Conservation (phyloP, 2,888 invertebrate species). For the Hypselothyrea guttata region DNA sequence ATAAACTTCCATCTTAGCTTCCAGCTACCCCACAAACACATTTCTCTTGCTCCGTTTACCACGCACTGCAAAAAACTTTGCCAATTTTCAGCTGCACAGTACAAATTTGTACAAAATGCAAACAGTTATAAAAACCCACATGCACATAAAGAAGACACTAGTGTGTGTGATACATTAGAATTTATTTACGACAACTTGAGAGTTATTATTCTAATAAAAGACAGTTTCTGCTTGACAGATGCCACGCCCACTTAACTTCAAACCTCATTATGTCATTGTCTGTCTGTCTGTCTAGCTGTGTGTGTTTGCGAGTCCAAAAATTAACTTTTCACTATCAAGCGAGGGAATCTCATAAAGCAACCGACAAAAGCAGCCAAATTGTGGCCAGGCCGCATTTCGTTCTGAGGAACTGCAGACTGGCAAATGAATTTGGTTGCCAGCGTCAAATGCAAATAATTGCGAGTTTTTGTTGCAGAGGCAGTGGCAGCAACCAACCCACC, state of each 20-base stretch:
- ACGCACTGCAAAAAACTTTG: constrained; percentile 53
- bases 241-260: constrained; percentile 11
- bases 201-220: constrained; percentile 41
- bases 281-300: constrained; percentile 8
- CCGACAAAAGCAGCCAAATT: constrained; percentile 14
- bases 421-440: constrained; percentile 50
- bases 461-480: constrained; percentile 11
- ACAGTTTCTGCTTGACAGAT: constrained; percentile 11
- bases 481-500: background rate
- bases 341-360: constrained; percentile 40
- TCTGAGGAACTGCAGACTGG: constrained; percentile 18
- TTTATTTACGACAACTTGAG: constrained; percentile 41
- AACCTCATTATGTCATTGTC: constrained; percentile 23
- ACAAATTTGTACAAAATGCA: constrained; percentile 60
- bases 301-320: constrained; percentile 30
- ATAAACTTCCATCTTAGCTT: constrained; percentile 41
- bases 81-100: constrained; percentile 61
- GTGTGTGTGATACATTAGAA: constrained; percentile 13
- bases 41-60: constrained; percentile 16
- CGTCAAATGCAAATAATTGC: constrained; percentile 69
- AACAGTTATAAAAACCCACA: constrained; percentile 23
- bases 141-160: background rate
- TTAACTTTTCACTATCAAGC: constrained; percentile 24
- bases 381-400: constrained; percentile 17
- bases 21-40: constrained; percentile 30